These are phyloP conservation scores for Anguilla obscura DNA, from an alignment of 2,797 vertebrate genomes.

Conservation along the genomic window DNA sequence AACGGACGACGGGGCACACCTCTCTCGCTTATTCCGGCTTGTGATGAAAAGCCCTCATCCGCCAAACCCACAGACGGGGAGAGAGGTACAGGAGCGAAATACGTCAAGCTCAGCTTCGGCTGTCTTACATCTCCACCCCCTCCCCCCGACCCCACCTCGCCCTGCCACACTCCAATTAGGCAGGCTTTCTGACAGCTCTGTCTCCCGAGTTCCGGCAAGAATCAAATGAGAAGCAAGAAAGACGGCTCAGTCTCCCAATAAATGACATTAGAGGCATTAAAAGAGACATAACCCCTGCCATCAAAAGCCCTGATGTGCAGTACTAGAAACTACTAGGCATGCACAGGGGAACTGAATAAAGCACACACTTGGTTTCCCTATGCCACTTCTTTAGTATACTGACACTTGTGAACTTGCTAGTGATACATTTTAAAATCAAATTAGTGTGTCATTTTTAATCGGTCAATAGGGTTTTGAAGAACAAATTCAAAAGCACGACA, in stretches of 20 bases:
- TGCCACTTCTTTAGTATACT: background rate
- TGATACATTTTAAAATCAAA: background rate
- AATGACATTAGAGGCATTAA: slow-evolving; percentile 10
- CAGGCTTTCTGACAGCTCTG: slow-evolving; percentile 37
- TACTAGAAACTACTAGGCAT: background rate
- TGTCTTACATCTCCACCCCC: background rate
- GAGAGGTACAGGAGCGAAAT: background rate
- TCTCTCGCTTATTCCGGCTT: slow-evolving; percentile 55
- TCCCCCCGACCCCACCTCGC: background rate
- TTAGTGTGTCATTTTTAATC: background rate
- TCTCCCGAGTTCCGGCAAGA: background rate
- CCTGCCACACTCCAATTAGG: slow-evolving; percentile 42
- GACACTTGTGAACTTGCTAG: background rate
- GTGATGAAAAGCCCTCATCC: slow-evolving; percentile 52
- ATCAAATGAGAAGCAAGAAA: background rate
- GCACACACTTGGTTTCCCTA: background rate
- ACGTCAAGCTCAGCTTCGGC: slow-evolving; percentile 29
- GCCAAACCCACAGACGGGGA: background rate
- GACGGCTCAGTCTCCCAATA: background rate
- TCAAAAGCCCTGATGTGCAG: background rate
- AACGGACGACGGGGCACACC: slow-evolving; percentile 49
- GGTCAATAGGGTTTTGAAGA: background rate
- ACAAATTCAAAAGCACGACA: background rate
- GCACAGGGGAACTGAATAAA: background rate
- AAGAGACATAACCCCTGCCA: background rate